Percentiles rank a stretch among this genome's conserved stretches.
phyloP scores from a whole-genome alignment of 2,113 vertebrate species.

The Rhinoptilus africanus region DNA sequence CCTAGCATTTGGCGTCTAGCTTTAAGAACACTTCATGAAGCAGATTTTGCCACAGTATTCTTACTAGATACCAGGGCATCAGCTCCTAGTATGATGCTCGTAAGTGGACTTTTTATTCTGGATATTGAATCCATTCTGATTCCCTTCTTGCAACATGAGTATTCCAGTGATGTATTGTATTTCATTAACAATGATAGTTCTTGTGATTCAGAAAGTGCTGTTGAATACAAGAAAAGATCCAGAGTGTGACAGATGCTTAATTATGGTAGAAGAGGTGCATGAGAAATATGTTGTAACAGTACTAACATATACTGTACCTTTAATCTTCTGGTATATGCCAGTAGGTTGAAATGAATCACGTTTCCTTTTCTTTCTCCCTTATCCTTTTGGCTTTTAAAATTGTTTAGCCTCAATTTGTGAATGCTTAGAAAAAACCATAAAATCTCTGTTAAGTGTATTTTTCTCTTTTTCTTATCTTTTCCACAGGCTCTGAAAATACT shows the following conservation, averaged over 20 bases:
- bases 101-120: background rate
- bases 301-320: background rate
- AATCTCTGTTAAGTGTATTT: constrained; percentile 33
- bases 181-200: background rate
- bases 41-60: constrained; percentile 25
- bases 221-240: background rate
- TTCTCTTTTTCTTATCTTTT: constrained; percentile 39
- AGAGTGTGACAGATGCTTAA: background rate
- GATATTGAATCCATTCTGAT: background rate
- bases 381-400: background rate
- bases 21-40: background rate
- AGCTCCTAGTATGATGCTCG: constrained; percentile 4
- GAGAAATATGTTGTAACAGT: background rate
- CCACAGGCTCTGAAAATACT: constrained; percentile 90
- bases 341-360: background rate
- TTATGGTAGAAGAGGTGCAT: background rate
- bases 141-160: background rate
- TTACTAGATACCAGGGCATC: background rate
- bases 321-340: background rate
- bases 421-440: background rate
- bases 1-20: background rate
- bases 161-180: background rate
- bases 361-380: background rate
- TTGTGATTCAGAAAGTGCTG: background rate
- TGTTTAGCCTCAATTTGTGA: background rate